These are phyloP conservation scores for Sinonovacula constricta DNA, from an alignment of 1,140 invertebrate genomes.

Conservation along the genomic window DNA sequence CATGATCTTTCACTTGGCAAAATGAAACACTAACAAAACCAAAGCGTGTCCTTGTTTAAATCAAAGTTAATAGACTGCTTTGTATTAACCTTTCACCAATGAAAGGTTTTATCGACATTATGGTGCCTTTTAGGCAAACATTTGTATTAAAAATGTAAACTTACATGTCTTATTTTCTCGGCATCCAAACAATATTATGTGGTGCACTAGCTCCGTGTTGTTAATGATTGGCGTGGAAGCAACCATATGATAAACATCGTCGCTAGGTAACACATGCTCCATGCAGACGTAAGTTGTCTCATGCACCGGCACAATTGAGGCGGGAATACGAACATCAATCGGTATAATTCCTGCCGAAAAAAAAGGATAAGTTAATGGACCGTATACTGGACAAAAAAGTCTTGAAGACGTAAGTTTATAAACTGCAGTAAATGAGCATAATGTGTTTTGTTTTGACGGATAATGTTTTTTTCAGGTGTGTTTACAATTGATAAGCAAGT, in stretches of 20 bases:
- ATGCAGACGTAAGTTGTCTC: constrained; percentile 63
- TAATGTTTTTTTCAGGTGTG: not conserved
- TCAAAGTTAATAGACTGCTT: too few relatives aligned
- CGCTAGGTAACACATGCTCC: constrained; percentile 45
- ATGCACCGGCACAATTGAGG: constrained; percentile 31
- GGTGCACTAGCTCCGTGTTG: constrained; percentile 54
- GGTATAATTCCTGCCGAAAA: constrained; percentile 41
- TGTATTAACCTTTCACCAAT: not conserved
- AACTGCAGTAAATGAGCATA: too few relatives aligned
- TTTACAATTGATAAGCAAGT: not conserved
- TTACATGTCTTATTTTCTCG: not conserved
- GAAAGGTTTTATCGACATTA: not conserved
- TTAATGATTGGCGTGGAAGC: constrained; percentile 55
- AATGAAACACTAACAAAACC: too few relatives aligned
- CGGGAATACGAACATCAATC: constrained; percentile 37
- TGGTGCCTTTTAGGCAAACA: not conserved
- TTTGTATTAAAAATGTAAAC: not conserved
- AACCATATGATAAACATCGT: constrained; percentile 58
- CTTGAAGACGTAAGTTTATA: not conserved
- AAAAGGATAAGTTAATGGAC: not conserved
- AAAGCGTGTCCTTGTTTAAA: too few relatives aligned
- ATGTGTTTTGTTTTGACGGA: not conserved
- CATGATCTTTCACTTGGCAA: too few relatives aligned
- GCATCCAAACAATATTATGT: constrained; percentile 53
- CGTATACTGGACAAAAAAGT: not conserved